These are phyloP conservation scores for Coryphaenoides rupestris DNA, from an alignment of 2,113 vertebrate species.

Conservation along the genomic window DNA sequence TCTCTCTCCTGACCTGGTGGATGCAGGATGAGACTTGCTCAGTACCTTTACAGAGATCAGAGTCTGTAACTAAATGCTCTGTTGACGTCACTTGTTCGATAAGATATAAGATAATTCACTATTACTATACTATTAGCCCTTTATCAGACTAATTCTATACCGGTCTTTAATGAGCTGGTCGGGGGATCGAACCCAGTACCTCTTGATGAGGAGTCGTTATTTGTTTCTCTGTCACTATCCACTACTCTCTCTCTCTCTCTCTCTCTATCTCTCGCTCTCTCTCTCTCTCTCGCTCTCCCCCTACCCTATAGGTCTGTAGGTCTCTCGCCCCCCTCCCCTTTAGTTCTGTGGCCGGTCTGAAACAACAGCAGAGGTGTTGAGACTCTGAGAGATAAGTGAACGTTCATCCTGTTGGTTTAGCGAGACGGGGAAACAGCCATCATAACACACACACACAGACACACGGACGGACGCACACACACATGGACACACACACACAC, in stretches of 20 bases:
- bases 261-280: not conserved
- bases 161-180: too few relatives aligned
- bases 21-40: not conserved
- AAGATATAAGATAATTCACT: too few relatives aligned
- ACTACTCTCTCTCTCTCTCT: not conserved
- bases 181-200: too few relatives aligned
- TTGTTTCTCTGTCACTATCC: not conserved
- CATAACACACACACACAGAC: constrained; percentile 11
- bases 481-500: not conserved
- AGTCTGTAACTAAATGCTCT: too few relatives aligned
- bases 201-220: too few relatives aligned
- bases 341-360: constrained; percentile 25
- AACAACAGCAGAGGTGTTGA: constrained; percentile 30
- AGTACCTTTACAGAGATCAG: not conserved
- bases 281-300: not conserved
- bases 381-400: constrained; percentile 22
- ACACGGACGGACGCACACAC: not conserved
- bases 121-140: too few relatives aligned
- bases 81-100: too few relatives aligned
- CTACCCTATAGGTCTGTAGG: not conserved
- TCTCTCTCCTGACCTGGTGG: not conserved
- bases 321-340: not conserved
- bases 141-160: too few relatives aligned
- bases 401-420: constrained; percentile 46
- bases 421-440: constrained; percentile 22